A percentile compares a stretch with the other conserved stretches of the same genome.
phyloP scores from a whole-genome alignment of 92 coral and sea anemone genomes.

The Palythoa grandis region DNA sequence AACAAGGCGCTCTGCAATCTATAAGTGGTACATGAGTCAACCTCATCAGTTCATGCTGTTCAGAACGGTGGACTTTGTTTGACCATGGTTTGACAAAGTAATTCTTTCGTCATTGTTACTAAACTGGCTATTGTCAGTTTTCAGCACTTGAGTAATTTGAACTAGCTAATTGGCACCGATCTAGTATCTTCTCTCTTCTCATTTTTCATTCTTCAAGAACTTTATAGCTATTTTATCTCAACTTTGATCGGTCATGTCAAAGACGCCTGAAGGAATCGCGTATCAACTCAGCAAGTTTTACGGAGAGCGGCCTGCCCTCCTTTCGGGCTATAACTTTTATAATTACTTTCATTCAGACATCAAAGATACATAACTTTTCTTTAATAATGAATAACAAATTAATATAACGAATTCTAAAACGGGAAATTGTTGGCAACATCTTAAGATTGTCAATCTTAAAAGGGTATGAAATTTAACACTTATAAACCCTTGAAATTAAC shows the following conservation, averaged over 20 bases:
- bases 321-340: not conserved
- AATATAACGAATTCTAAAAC: not conserved
- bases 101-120: not conserved
- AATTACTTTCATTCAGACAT: not conserved
- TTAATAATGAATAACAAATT: not conserved
- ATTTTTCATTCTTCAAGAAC: not conserved
- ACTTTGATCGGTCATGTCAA: not conserved
- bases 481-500: not conserved
- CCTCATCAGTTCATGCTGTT: not conserved
- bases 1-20: not conserved
- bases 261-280: not conserved
- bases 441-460: constrained; percentile 2
- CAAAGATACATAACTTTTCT: not conserved
- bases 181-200: not conserved
- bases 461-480: constrained; percentile 36
- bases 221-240: not conserved
- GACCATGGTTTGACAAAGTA: not conserved
- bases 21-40: not conserved
- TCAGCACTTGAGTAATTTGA: constrained; percentile 20
- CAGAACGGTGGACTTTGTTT: not conserved
- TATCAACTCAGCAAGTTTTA: not conserved
- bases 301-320: not conserved
- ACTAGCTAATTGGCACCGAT: not conserved
- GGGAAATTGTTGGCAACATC: constrained; percentile 11
- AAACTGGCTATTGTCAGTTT: not conserved